A percentile compares a stretch with the other conserved stretches of the same genome.
Conservation (phyloP, 2,797 vertebrate genomes). For the Apogon hyalosoma region DNA sequence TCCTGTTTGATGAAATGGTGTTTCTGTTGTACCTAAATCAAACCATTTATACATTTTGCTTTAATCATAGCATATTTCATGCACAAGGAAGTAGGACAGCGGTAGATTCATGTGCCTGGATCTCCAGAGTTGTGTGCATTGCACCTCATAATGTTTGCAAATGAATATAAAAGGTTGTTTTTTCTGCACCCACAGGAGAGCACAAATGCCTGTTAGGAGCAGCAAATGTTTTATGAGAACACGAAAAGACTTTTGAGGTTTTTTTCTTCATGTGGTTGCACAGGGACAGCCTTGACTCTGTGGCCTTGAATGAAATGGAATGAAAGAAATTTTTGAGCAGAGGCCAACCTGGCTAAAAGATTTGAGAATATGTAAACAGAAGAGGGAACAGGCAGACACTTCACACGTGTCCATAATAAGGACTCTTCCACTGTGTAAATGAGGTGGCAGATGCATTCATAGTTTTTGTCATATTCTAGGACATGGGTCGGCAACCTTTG, state of each 20-base stretch:
- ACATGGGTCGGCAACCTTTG: too few species aligned
- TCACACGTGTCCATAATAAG: conserved; percentile 21
- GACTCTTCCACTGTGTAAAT: conserved; percentile 7
- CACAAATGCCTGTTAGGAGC: conserved; percentile 35
- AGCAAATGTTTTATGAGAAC: conserved; percentile 59
- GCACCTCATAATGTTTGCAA: conserved; percentile 32
- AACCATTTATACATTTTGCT: too few species aligned
- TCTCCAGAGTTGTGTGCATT: too few species aligned
- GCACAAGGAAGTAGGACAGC: too few species aligned
- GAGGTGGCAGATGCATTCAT: background rate
- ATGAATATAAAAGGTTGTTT: conserved; percentile 31
- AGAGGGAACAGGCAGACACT: conserved; percentile 19
- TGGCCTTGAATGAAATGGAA: conserved; percentile 68
- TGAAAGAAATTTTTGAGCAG: conserved; percentile 69
- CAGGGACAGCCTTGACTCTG: conserved; percentile 60
- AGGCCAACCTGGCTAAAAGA: conserved; percentile 58
- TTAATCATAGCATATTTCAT: too few species aligned
- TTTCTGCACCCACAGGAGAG: conserved; percentile 10
- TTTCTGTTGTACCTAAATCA: too few species aligned
- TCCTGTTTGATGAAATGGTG: too few species aligned
- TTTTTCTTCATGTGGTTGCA: conserved; percentile 3
- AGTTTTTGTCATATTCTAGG: too few species aligned
- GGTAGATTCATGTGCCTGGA: too few species aligned
- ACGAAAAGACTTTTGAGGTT: conserved; percentile 38
- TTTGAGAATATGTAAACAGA: conserved; percentile 58